Evolutionary conservation across 1,140 invertebrate species (phyloP).

Genomic region (Metopolophium dirhodum): DNA sequence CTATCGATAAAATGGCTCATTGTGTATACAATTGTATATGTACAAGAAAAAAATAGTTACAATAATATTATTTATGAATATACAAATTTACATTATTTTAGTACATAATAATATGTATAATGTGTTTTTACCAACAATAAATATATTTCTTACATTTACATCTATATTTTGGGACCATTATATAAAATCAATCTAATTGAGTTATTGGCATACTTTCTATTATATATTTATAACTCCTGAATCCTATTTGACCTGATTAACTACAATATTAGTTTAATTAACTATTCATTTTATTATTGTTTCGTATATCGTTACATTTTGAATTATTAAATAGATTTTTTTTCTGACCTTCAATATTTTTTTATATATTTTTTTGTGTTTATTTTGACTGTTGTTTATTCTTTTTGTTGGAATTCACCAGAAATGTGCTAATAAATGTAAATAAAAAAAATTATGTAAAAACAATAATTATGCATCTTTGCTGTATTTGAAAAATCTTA

Average conservation of each 20-base stretch:
- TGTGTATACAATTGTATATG: neutral
- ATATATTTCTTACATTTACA: neutral
- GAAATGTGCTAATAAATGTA: neutral
- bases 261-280: neutral
- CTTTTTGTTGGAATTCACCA: neutral
- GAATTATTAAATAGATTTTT: neutral
- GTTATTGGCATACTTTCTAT: neutral
- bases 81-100: too few species aligned
- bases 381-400: neutral
- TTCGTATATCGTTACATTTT: neutral
- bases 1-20: too few species aligned
- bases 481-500: neutral
- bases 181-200: neutral
- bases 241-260: neutral
- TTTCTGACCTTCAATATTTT: neutral
- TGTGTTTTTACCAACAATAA: too few species aligned
- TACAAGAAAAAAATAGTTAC: neutral
- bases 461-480: neutral
- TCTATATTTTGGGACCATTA: neutral
- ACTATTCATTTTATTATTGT: neutral
- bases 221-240: neutral
- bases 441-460: neutral
- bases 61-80: neutral
- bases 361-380: neutral
- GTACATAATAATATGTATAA: too few species aligned